These are phyloP conservation scores for Brienomyrus longianalis DNA, from an alignment of 2,113 vertebrate genomes.

Conservation along the genomic window DNA sequence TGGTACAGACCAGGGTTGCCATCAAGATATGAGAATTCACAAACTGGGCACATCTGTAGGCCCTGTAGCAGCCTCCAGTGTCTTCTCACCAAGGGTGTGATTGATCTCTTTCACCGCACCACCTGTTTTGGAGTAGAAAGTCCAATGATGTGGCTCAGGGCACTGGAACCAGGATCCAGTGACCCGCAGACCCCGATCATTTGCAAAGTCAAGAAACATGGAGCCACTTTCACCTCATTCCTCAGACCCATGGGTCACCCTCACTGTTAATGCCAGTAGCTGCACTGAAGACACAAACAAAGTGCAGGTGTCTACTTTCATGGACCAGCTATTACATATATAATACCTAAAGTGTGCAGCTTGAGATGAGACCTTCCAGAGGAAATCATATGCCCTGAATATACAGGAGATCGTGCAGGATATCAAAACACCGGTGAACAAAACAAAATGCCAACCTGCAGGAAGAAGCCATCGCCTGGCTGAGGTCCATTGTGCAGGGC, in stretches of 20 bases:
- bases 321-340: neutral
- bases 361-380: neutral
- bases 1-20: neutral
- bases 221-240: neutral
- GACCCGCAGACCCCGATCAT: neutral
- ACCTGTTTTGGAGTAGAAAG: neutral
- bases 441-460: neutral
- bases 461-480: neutral
- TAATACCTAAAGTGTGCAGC: neutral
- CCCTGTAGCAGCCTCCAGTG: neutral
- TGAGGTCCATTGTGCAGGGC: neutral
- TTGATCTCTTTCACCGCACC: neutral
- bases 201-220: neutral
- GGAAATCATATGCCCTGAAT: neutral
- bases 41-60: neutral
- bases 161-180: neutral
- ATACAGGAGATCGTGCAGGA: neutral
- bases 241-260: neutral
- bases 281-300: neutral
- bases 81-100: neutral
- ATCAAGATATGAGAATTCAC: neutral
- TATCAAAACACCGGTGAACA: neutral
- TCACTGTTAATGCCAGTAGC: neutral
- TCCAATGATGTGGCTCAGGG: neutral
- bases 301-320: neutral